These are phyloP conservation scores for Sialis lutaria DNA, from an alignment of 2,888 invertebrate genomes.

Conservation along the genomic window DNA sequence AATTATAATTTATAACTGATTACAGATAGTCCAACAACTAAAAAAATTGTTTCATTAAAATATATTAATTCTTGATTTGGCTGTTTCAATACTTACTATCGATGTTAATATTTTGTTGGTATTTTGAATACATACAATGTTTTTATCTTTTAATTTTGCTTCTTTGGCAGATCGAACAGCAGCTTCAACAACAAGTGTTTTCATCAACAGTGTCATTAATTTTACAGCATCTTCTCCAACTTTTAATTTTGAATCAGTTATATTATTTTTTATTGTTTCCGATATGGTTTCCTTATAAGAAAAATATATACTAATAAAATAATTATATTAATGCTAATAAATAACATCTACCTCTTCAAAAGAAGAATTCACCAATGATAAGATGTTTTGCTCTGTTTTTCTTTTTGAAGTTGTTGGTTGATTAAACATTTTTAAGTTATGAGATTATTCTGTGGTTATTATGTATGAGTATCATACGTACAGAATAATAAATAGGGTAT, in stretches of 20 bases:
- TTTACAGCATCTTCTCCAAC: constrained; percentile 33
- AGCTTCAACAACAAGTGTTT: constrained; percentile 34
- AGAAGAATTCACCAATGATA: no score
- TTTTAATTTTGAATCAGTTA: constrained; percentile 35
- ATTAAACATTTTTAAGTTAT: no score
- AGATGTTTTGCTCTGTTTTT: no score
- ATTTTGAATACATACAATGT: constrained; percentile 31
- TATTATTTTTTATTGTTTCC: constrained; percentile 32
- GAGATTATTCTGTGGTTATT: no score
- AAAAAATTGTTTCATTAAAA: constrained; percentile 11
- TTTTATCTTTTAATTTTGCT: constrained; percentile 28
- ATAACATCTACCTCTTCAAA: no score
- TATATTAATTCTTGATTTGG: neutral
- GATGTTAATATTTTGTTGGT: constrained; percentile 37
- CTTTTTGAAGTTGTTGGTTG: no score
- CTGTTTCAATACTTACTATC: constrained; percentile 23
- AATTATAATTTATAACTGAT: constrained; percentile 4
- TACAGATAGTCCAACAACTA: constrained; percentile 35
- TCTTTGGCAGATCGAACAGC: constrained; percentile 32
- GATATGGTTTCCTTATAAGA: constrained; percentile 31
- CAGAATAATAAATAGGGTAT: no score
- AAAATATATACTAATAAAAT: neutral
- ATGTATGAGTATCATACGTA: no score
- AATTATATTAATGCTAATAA: no score
- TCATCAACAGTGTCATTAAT: constrained; percentile 33